Base-by-base conservation (phyloP, 2,888 invertebrate species). In the Apodemia mormo region DNA sequence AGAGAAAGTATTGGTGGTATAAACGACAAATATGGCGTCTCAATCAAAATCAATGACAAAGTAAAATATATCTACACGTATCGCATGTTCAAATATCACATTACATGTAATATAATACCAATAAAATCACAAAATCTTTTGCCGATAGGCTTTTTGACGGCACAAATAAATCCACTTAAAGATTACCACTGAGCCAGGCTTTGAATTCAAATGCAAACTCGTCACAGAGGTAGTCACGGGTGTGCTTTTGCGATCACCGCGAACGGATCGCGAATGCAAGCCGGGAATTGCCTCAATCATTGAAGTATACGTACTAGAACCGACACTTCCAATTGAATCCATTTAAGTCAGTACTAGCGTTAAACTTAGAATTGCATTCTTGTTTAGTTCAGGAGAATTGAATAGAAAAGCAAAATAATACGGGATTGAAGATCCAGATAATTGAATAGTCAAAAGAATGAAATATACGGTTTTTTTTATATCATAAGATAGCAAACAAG, bases 151-250 rank as follows among this genome's bases (percentile, higher is more conserved):
- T 30, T 61, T 61, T 61, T 33, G 33, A 33, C 33, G 33, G 5
- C 61, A 33, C 33, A 61, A 61, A 61, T 61, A 73, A 77, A 74
- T 74, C 74, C 75, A 76, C 73, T 78, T 74, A 72, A 74, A 76
- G 77, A 77, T 80, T 77, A 78, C 76, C 75, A 76, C 74, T 79
- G 81, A 80, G 79, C 77, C 77, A 79, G 79, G 74, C 78, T 79
- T 79, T 78, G 79, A 80, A 84, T 81, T 78, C 80, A 77, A 81
- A 84, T 81, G 81, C 84, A 84, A 85, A 85, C 83, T 83, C 79
- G 81, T 82, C 75, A 79, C 79, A 77, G 82, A 85, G 85, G 79
- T 84, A 82, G 83, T 87, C 83, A 82, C 81, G 74, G 76, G 45
- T 45, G 45, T n/a, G 61, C 61, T 61, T 30, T 61, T 33, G 30